Conservation (phyloP, 2,113 vertebrate genomes). For the Gorsachius goisagi region DNA sequence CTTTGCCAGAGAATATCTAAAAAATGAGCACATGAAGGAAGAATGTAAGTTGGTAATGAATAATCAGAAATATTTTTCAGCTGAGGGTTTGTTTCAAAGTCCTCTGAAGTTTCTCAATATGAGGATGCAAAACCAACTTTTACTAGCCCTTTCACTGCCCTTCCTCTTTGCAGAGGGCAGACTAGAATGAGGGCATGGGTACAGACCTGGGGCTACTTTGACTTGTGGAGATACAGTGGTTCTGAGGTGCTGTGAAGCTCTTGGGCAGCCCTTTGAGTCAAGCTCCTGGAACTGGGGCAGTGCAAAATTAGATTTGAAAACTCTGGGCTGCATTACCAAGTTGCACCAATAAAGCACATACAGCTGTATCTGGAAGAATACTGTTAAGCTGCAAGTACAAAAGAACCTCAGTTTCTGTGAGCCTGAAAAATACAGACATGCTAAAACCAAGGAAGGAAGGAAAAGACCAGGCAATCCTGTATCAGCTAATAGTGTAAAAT, state of each 20-base stretch:
- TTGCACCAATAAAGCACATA: background rate
- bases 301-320: background rate
- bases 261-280: background rate
- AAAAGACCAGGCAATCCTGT: background rate
- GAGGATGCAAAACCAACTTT: background rate
- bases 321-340: background rate
- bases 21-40: background rate
- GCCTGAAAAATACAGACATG: background rate
- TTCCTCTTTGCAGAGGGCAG: background rate
- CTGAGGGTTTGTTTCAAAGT: background rate
- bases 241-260: background rate
- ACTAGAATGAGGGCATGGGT: background rate
- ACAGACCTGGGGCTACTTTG: background rate
- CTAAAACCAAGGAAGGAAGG: background rate
- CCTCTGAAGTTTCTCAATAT: background rate
- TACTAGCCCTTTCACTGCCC: background rate
- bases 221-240: background rate
- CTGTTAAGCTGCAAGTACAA: background rate
- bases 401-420: background rate
- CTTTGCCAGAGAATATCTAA: background rate
- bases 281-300: background rate
- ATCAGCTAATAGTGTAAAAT: background rate
- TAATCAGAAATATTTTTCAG: background rate
- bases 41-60: conserved; percentile 12
- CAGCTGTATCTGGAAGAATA: background rate